Evolutionary conservation across 2,797 vertebrate genomes (phyloP).

Genomic region (Cossypha dichroa): DNA sequence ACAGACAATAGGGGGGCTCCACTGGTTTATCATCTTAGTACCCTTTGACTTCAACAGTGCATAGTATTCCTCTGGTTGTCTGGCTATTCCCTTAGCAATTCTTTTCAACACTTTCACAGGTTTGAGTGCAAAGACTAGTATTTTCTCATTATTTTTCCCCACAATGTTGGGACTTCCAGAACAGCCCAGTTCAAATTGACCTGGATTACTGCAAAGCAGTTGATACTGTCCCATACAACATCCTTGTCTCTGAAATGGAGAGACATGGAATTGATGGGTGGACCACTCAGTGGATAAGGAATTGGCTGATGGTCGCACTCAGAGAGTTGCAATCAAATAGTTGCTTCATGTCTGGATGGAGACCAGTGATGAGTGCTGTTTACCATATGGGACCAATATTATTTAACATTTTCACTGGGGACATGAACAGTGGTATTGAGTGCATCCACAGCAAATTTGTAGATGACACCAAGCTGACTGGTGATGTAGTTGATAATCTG

Average conservation of each 20-base stretch:
- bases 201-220: not conserved
- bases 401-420: not conserved
- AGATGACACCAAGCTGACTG: not conserved
- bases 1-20: not conserved
- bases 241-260: not conserved
- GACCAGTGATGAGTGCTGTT: not conserved
- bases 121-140: not conserved
- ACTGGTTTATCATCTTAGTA: not conserved
- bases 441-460: not conserved
- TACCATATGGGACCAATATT: not conserved
- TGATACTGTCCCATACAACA: not conserved
- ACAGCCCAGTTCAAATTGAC: not conserved
- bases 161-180: not conserved
- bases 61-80: not conserved
- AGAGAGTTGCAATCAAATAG: not conserved
- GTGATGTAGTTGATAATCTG: not conserved
- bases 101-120: not conserved
- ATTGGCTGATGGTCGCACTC: not conserved
- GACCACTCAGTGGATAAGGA: not conserved
- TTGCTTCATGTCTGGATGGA: not conserved
- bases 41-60: not conserved
- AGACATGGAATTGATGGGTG: not conserved
- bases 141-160: not conserved
- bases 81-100: not conserved
- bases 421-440: not conserved